phyloP scores from a whole-genome alignment of 2,113 vertebrate genomes.

The Rhodinocichla rosea region DNA sequence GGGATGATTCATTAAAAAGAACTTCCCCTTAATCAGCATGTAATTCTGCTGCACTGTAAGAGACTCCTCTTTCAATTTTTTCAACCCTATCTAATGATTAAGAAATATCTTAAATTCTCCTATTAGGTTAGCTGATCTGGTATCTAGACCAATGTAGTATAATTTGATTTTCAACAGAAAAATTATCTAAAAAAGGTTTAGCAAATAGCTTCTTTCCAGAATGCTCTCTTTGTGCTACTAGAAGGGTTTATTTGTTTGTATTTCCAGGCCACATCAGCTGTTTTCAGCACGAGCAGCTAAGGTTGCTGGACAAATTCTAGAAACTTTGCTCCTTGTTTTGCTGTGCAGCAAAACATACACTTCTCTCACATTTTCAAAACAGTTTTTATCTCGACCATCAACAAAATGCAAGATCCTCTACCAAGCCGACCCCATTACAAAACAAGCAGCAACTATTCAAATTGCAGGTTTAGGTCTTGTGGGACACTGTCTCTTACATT shows the following conservation, averaged over 20 bases:
- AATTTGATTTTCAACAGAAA: not conserved
- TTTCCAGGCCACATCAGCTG: not conserved
- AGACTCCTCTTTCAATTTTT: not conserved
- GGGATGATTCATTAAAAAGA: not conserved
- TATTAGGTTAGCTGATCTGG: not conserved
- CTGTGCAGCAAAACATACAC: not conserved
- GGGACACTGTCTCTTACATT: not conserved
- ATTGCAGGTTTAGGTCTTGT: not conserved
- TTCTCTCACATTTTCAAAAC: not conserved
- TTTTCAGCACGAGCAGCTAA: not conserved
- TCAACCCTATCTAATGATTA: not conserved
- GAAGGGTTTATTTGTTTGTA: not conserved
- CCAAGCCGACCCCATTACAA: not conserved
- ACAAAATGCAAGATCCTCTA: not conserved
- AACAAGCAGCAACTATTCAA: not conserved
- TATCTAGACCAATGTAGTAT: not conserved
- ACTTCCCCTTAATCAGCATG: not conserved
- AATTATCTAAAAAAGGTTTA: not conserved
- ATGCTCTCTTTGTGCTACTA: not conserved
- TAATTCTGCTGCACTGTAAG: not conserved
- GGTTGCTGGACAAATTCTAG: not conserved
- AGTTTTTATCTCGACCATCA: not conserved
- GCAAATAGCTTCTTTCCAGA: not conserved
- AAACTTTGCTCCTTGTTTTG: not conserved
- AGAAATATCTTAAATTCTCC: not conserved